Conservation (phyloP, 2,113 vertebrate genomes). For the Tachycineta bicolor region DNA sequence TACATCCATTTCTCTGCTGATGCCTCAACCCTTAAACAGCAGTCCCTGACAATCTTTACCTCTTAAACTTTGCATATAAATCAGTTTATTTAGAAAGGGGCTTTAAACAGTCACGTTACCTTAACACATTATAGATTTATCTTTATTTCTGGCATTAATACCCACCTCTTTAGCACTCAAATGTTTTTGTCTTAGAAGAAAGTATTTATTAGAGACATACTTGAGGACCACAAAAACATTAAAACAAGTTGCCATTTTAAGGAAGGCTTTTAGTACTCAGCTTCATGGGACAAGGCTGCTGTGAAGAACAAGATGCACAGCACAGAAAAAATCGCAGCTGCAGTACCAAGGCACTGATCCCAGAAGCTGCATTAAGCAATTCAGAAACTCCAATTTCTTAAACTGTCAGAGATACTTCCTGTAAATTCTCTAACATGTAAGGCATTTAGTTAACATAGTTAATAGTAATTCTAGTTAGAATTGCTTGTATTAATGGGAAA, state of each 20-base stretch:
- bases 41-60: not conserved
- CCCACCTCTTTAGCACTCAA: constrained; percentile 63
- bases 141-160: constrained; percentile 10
- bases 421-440: not conserved
- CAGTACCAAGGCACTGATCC: not conserved
- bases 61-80: not conserved
- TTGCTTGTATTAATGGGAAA: not conserved
- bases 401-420: not conserved
- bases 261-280: constrained; percentile 17
- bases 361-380: not conserved
- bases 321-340: constrained; percentile 35
- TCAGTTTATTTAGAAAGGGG: not conserved
- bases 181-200: constrained; percentile 26
- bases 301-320: not conserved
- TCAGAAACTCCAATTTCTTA: not conserved
- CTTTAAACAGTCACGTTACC: not conserved
- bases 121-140: not conserved
- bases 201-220: constrained; percentile 7
- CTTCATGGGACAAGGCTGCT: constrained; percentile 16
- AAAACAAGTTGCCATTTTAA: constrained; percentile 4
- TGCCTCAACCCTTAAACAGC: not conserved
- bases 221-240: constrained; percentile 17
- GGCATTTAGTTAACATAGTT: constrained; percentile 17
- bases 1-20: not conserved
- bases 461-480: not conserved